Evolutionary conservation across 92 coral and sea anemone genomes (phyloP), one percentile per base, ranked within the genome.

Genomic region (Hydrozoanthus gracilis): DNA sequence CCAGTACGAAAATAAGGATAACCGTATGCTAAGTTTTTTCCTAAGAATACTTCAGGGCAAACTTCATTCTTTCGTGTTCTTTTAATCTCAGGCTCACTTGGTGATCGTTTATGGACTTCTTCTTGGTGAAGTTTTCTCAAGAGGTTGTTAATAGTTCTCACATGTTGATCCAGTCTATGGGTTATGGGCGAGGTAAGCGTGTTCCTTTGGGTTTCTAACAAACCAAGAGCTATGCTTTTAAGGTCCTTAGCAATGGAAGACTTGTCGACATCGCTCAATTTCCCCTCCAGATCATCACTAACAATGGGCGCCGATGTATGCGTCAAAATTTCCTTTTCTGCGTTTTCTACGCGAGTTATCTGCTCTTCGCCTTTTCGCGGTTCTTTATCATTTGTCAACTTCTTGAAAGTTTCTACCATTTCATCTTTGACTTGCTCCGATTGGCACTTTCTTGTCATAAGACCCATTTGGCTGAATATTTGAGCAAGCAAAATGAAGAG

Each of bases 1-100:
- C 99, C 99, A 69, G 83, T 95, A 35, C 99, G 89, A 77, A 97
- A 97, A 75, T 87, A 97, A 4, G 99, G 99, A 60, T 97, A 97
- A 0, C 99, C 99, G 70, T 88, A 92, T 1, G 95, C 91, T 39
- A 97, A 88, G 17, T 78, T 88, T 10, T 91, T 86, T 1, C 99
- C 98, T 80, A 93, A 70, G 77, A 93, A 97, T 46, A 87, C 91
- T 61, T 97, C 99, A 3, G 99, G 99, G 17, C 99, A 97, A 82
- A 97, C 94, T 58, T 93, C 98, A 18, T 90, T 86, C 44, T 88
- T 87, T 8, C 65, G 60, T 3, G 71, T 3, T 44, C 78, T 78
- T 70, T 71, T 27, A 7, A n/a, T 16, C 10, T 62, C 52, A 1
- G 77, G 4, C 71, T 83, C 72, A 5, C 15, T 87, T 71, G 47